Conservation (phyloP, 2,888 invertebrate genomes). For the Drosophila kanekoi region DNA sequence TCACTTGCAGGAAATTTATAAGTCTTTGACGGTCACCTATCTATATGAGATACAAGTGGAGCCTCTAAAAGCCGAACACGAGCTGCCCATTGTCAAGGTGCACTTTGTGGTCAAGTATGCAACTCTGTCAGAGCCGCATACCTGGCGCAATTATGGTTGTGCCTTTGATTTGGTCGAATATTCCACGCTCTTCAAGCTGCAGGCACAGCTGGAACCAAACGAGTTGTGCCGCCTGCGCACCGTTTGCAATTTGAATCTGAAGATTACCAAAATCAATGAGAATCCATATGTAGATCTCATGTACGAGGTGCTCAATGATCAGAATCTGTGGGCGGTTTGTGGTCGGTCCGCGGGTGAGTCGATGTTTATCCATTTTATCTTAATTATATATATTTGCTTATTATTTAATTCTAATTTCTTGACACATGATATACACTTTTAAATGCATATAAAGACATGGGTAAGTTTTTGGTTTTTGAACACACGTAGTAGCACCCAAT, state of each 20-base stretch:
- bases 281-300: conserved; percentile 88
- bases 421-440: conserved; percentile 52
- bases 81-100: conserved; percentile 87
- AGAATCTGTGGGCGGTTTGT: conserved; percentile 96
- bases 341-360: conserved; percentile 93
- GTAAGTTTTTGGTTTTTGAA: conserved; percentile 61
- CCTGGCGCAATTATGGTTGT: conserved; percentile 87
- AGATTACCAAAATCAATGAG: conserved; percentile 88
- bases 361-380: conserved; percentile 3
- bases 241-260: conserved; percentile 93
- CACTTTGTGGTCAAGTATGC: conserved; percentile 88
- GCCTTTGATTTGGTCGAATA: conserved; percentile 93
- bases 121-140: conserved; percentile 74
- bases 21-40: conserved; percentile 91
- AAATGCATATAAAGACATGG: conserved; percentile 62
- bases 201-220: conserved; percentile 89
- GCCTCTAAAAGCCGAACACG: conserved; percentile 87
- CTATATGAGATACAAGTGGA: conserved; percentile 93
- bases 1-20: conserved; percentile 88
- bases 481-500: conserved; percentile 30
- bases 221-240: conserved; percentile 96
- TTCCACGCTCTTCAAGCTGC: conserved; percentile 93
- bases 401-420: conserved; percentile 64
- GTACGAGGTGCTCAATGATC: conserved; percentile 97
- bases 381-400: conserved; percentile 24